These are phyloP conservation scores for Chiloscyllium plagiosum DNA, from an alignment of 2,113 vertebrate species.

Conservation along the genomic window DNA sequence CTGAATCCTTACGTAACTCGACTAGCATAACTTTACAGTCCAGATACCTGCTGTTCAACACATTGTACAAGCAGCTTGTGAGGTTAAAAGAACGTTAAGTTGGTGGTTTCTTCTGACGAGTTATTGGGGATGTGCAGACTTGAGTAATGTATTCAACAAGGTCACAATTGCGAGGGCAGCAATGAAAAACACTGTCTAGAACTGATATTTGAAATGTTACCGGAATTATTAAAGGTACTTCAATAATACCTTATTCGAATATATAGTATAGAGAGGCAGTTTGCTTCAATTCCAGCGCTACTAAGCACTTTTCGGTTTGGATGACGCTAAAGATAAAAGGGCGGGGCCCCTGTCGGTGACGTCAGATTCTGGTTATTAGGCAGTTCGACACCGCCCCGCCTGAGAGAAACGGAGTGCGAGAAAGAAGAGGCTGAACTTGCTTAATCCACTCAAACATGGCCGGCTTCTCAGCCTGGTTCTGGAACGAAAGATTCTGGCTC, in stretches of 20 bases:
- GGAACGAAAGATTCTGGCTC: constrained; percentile 92
- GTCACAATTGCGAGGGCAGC: neutral
- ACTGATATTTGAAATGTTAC: neutral
- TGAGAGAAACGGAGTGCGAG: constrained; percentile 1
- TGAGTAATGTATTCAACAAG: neutral
- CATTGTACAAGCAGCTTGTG: neutral
- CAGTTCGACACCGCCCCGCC: constrained; percentile 7
- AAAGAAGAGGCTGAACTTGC: neutral
- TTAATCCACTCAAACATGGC: constrained; percentile 52
- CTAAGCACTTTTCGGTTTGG: neutral
- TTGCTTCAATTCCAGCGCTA: neutral
- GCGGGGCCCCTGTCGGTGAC: neutral
- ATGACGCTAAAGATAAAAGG: neutral
- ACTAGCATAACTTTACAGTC: neutral
- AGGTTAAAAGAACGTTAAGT: neutral
- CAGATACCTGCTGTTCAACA: neutral
- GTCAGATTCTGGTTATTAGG: neutral
- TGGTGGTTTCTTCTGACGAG: neutral
- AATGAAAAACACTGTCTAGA: neutral
- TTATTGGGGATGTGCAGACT: neutral
- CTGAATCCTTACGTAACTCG: neutral
- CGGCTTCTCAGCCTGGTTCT: constrained; percentile 79
- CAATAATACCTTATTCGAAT: neutral
- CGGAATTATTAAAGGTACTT: neutral
- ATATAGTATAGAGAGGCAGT: neutral